A percentile compares a stretch with the other conserved stretches of the same genome.
Evolutionary conservation across 2,797 vertebrate species (phyloP).

Genomic region (Onychomys arenicola): DNA sequence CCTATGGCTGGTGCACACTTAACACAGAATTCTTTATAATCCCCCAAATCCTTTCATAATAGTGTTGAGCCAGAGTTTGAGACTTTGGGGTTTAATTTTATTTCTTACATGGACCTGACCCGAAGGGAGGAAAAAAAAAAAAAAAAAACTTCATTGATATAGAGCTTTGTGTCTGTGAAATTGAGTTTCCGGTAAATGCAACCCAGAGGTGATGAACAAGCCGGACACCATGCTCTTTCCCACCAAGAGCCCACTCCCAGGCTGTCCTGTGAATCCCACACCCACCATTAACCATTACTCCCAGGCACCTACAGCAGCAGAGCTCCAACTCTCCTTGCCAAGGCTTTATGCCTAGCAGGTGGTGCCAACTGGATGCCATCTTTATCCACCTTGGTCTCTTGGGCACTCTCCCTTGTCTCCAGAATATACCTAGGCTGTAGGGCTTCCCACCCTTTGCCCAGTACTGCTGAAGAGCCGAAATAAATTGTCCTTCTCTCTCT

Average conservation of each 20-base stretch:
- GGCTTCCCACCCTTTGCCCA: not conserved
- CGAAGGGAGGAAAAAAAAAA: no score
- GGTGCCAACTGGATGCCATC: not conserved
- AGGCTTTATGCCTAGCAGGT: not conserved
- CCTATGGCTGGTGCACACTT: not conserved
- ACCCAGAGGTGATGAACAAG: not conserved
- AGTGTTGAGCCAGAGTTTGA: not conserved
- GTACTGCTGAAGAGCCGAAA: not conserved
- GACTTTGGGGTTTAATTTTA: not conserved
- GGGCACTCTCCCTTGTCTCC: not conserved
- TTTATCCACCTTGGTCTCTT: not conserved
- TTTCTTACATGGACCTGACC: not conserved
- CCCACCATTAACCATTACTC: not conserved
- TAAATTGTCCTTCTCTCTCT: not conserved
- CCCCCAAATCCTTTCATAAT: not conserved
- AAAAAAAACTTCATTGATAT: constrained; percentile 8
- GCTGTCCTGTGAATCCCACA: not conserved
- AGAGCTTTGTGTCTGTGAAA: not conserved
- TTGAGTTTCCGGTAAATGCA: constrained; percentile 24
- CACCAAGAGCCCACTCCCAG: not conserved
- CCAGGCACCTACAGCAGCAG: not conserved
- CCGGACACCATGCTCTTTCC: not conserved
- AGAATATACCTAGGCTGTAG: not conserved
- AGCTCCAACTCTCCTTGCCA: not conserved
- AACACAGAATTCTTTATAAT: not conserved